phyloP scores from a whole-genome alignment of 1,140 invertebrate species.

The Zaprionus davidi region DNA sequence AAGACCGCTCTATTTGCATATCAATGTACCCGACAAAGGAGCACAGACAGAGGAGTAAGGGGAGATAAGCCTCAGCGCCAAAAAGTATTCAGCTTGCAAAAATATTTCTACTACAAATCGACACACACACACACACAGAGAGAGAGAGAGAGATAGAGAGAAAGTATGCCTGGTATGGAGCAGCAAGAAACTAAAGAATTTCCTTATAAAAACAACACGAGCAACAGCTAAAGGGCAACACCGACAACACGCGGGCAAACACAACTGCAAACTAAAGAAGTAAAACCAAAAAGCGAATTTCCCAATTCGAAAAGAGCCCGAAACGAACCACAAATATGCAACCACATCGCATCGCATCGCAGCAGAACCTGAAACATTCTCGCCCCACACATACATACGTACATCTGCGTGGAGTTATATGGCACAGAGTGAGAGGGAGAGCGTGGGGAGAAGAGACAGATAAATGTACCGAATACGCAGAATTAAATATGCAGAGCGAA shows the following conservation, averaged over 20 bases:
- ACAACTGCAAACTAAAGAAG: conserved; percentile 56
- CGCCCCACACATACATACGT: conserved; percentile 14
- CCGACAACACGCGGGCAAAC: neutral
- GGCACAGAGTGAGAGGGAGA: conserved; percentile 12
- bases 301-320: conserved; percentile 71
- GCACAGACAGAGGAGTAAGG: conserved; percentile 15
- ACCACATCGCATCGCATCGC: conserved; percentile 43
- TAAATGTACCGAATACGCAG: conserved; percentile 56
- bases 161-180: conserved; percentile 43
- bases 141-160: neutral
- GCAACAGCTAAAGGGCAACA: neutral
- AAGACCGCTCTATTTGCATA: conserved; percentile 59
- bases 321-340: conserved; percentile 71
- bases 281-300: conserved; percentile 74
- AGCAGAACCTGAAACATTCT: conserved; percentile 53
- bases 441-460: neutral
- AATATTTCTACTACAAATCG: conserved; percentile 35
- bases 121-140: neutral
- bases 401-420: neutral
- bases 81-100: conserved; percentile 50
- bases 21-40: conserved; percentile 50
- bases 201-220: conserved; percentile 1
- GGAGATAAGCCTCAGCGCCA: conserved; percentile 56
- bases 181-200: conserved; percentile 1
- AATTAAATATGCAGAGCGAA: conserved; percentile 80